These are phyloP conservation scores for Platerodrilus igneus DNA, from an alignment of 2,888 invertebrate species.

Conservation along the genomic window DNA sequence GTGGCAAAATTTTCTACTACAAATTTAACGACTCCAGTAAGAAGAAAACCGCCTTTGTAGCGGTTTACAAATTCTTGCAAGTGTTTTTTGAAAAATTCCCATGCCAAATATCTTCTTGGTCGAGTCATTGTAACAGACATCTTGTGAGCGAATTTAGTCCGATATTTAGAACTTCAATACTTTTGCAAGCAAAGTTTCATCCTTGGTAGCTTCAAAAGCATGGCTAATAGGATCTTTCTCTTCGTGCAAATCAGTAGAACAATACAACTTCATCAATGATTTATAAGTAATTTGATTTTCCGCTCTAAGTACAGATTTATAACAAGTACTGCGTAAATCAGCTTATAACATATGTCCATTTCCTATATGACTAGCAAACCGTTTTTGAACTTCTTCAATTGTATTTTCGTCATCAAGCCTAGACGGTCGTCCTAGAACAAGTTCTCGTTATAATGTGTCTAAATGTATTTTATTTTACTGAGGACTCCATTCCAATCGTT, in stretches of 20 bases:
- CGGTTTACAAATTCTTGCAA: slow-evolving; percentile 71
- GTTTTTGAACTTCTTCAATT: slow-evolving; percentile 69
- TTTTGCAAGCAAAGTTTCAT: slow-evolving; percentile 64
- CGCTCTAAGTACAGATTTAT: slow-evolving; percentile 71
- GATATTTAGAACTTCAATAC: slow-evolving; percentile 71
- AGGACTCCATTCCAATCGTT: slow-evolving; percentile 81
- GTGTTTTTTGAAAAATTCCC: slow-evolving; percentile 87
- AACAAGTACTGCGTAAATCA: slow-evolving; percentile 84
- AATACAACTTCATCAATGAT: slow-evolving; percentile 74
- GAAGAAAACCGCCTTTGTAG: slow-evolving; percentile 79
- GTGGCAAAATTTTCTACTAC: slow-evolving; percentile 86
- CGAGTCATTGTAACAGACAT: slow-evolving; percentile 78
- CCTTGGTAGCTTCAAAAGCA: slow-evolving; percentile 74
- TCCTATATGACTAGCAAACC: slow-evolving; percentile 63
- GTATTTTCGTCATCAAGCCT: slow-evolving; percentile 74
- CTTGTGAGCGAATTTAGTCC: slow-evolving; percentile 86
- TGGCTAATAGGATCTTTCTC: slow-evolving; percentile 88
- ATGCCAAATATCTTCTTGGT: slow-evolving; percentile 79
- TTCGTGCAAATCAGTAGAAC: slow-evolving; percentile 83
- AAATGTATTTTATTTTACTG: slow-evolving; percentile 79
- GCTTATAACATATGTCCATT: slow-evolving; percentile 65
- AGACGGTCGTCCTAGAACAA: slow-evolving; percentile 79
- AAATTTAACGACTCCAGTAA: slow-evolving; percentile 78
- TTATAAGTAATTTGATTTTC: slow-evolving; percentile 68
- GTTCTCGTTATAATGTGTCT: slow-evolving; percentile 77